phyloP scores from a whole-genome alignment of 2,888 invertebrate species.

The Drosophila villosipedis region DNA sequence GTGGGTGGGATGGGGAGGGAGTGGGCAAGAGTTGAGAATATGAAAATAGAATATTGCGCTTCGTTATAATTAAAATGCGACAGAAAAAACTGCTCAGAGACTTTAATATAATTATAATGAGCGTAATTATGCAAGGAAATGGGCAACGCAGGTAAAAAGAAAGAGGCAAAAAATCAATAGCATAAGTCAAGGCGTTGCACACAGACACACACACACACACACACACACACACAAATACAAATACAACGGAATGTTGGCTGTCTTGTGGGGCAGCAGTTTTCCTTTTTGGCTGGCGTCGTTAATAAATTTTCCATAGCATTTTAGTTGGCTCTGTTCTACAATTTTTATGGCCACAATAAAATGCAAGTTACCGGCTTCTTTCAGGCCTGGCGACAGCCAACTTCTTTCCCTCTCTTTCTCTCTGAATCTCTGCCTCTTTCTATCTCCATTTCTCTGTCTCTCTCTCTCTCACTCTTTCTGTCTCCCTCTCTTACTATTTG shows the following conservation, averaged over 20 bases:
- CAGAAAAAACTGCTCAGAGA: constrained; percentile 52
- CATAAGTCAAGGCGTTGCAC: constrained; percentile 51
- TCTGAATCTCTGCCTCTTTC: background rate
- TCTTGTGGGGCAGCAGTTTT: constrained; percentile 54
- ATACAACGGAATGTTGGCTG: constrained; percentile 12
- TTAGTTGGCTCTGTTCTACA: constrained; percentile 61
- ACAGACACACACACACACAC: constrained; percentile 15
- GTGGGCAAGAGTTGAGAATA: background rate
- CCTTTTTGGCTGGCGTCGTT: constrained; percentile 55
- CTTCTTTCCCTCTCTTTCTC: constrained; percentile 5
- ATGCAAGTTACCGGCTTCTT: constrained; percentile 53
- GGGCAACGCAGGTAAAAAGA: constrained; percentile 31
- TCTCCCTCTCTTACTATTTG: background rate
- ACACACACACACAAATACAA: background rate
- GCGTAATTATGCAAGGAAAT: constrained; percentile 63
- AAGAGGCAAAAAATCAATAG: constrained; percentile 44
- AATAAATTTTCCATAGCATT: constrained; percentile 62
- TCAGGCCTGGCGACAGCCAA: constrained; percentile 41
- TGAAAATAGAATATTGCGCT: constrained; percentile 8
- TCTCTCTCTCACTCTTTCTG: too few species aligned
- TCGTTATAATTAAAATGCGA: constrained; percentile 68
- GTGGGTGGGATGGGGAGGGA: background rate
- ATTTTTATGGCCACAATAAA: constrained; percentile 63
- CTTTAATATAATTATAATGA: constrained; percentile 77
- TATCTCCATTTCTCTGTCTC: background rate